Percentiles rank a stretch among this genome's conserved stretches.
Evolutionary conservation across 2,888 invertebrate species (phyloP).

Genomic region (Phorcus lineatus): DNA sequence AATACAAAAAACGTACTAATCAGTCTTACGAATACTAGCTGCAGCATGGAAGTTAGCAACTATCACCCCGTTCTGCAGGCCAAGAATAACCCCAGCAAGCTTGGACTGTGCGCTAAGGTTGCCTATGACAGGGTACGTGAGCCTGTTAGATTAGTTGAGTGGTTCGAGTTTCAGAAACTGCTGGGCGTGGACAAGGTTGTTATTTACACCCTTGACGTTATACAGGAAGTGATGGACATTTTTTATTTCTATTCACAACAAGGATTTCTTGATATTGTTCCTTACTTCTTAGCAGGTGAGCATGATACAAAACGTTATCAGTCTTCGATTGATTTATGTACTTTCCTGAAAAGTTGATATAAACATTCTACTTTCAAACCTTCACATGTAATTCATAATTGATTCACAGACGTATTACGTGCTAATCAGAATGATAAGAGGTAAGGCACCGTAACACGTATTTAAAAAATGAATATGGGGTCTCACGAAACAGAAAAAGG

Average conservation of each 20-base stretch:
- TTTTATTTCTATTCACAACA: slow-evolving; percentile 6
- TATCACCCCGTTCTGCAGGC: neutral
- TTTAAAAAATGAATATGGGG: no score
- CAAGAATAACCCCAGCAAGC: neutral
- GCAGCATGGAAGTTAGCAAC: neutral
- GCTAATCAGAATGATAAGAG: no score
- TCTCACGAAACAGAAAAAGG: no score
- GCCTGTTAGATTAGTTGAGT: slow-evolving; percentile 22
- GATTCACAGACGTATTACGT: no score
- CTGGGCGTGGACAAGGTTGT: slow-evolving; percentile 30
- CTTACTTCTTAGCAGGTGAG: slow-evolving; percentile 22
- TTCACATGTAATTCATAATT: no score
- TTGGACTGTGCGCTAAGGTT: slow-evolving; percentile 24
- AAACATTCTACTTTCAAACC: no score
- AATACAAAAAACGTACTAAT: neutral
- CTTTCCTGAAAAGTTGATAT: no score
- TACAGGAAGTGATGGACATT: neutral
- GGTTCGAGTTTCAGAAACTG: slow-evolving; percentile 32
- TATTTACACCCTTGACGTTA: neutral
- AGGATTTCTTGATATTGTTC: slow-evolving; percentile 9
- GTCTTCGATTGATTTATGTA: no score
- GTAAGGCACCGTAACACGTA: no score
- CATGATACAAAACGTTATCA: neutral
- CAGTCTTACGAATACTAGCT: neutral
- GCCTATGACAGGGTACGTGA: neutral